Evolutionary conservation across 1,140 invertebrate species (phyloP), one percentile per base, ranked within the genome.

Genomic region (Zaprionus ornatus): DNA sequence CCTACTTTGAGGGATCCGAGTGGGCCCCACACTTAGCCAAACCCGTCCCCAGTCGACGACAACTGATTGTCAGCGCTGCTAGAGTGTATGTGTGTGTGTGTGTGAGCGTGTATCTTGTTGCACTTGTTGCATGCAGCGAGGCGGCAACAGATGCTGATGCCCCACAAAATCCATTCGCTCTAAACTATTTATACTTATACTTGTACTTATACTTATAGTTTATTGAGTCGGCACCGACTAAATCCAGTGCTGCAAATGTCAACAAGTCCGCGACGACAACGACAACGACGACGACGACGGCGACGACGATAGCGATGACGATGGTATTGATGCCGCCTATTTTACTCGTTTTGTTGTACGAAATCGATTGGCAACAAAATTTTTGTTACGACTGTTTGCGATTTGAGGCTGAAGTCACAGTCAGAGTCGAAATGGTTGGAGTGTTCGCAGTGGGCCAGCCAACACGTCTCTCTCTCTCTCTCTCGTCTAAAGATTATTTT

Each of bases 341-440:
- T 55, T 72, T 56, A 66, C 77, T 83, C 75, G 82, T 87, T 86
- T 80, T 85, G 80, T 86, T 82, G 63, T 71, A 66, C 68, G 64
- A 88, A 88, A 88, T 84, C 84, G 85, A 88, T 88, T 88, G 84
- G 85, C 78, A 88, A 90, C 84, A 78, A 50, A 50, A 84, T 88
- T 84, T 87, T 71, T 65, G 67, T 67, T 70, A 63, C 74, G 70
- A 69, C 67, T 75, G 75, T 80, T 82, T 79, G 81, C 77, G 77
- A 84, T 87, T 87, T 82, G 62, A 72, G n/a, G 69, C 74, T 66
- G 37, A 62, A 86, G 55, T 85, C 76, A 50, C 27, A 82, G 74
- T 66, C 77, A 63, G 27, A 82, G 57, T 62, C 63, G 50, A 65
- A 77, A 40, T 40, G 37, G 37, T 15, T 15, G 13, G 35, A 37